Conservation (phyloP, 2,888 invertebrate genomes). For the Eretmocerus hayati region DNA sequence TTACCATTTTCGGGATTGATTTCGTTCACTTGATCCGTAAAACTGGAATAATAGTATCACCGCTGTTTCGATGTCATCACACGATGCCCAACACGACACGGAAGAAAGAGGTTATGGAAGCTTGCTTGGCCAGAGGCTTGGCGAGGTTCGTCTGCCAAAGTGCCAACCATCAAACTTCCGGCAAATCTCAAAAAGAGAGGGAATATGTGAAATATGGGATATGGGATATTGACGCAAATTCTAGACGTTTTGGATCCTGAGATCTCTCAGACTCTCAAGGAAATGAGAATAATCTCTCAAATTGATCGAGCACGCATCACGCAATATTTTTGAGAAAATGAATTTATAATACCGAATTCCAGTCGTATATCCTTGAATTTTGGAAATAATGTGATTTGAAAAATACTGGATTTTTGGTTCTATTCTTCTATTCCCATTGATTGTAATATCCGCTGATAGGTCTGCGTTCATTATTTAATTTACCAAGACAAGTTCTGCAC, state of each 20-base stretch:
- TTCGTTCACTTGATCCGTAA: constrained; percentile 5
- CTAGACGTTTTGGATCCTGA: constrained; percentile 11
- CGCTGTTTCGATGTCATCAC: constrained; percentile 17
- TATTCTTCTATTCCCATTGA: too few relatives aligned
- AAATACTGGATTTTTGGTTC: too few relatives aligned
- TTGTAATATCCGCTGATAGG: too few relatives aligned
- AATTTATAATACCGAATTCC: too few relatives aligned
- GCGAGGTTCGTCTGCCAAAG: constrained; percentile 4
- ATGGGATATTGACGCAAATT: constrained; percentile 7
- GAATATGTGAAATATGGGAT: constrained; percentile 2
- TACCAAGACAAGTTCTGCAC: too few relatives aligned
- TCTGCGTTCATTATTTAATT: too few relatives aligned
- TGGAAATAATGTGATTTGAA: too few relatives aligned
- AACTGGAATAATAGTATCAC: constrained; percentile 15
- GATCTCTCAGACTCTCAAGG: neutral
- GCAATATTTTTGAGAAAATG: too few relatives aligned
- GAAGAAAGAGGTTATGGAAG: constrained; percentile 14
- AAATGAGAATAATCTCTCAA: neutral
- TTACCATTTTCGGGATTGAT: constrained; percentile 13
- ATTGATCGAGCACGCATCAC: too few relatives aligned
- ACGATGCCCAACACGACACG: constrained; percentile 23
- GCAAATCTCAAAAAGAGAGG: constrained; percentile 13
- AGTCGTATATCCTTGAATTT: too few relatives aligned
- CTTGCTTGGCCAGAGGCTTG: too few relatives aligned
- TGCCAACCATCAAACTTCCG: constrained; percentile 18